A percentile compares a stretch with the other conserved stretches of the same genome.
These are phyloP conservation scores for Leptinotarsa rubiginosa DNA, from an alignment of 2,888 invertebrate species.

Conservation along the genomic window DNA sequence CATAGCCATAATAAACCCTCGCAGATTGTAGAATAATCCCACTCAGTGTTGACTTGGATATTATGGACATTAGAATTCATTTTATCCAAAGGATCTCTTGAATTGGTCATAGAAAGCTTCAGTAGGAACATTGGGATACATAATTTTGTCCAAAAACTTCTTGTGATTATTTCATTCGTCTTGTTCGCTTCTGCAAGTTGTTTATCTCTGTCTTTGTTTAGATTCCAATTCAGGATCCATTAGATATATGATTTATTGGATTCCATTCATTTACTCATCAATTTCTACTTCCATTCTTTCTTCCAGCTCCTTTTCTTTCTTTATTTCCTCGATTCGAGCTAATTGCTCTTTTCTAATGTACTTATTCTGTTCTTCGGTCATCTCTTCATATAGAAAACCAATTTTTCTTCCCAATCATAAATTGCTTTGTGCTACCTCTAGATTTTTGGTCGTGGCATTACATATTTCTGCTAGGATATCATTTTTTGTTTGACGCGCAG, in stretches of 20 bases:
- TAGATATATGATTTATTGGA: no score
- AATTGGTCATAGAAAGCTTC: slow-evolving; percentile 89
- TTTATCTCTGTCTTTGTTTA: slow-evolving; percentile 72
- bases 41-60: background rate
- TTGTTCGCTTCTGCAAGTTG: no score
- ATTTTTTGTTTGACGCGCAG: slow-evolving; percentile 73
- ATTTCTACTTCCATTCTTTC: slow-evolving; percentile 77
- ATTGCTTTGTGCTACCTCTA: slow-evolving; percentile 81
- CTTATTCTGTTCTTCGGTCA: slow-evolving; percentile 80
- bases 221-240: no score
- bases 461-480: slow-evolving; percentile 88
- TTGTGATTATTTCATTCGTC: slow-evolving; percentile 73
- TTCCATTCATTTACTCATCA: slow-evolving; percentile 77
- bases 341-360: slow-evolving; percentile 79
- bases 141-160: slow-evolving; percentile 79
- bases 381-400: slow-evolving; percentile 83
- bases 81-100: slow-evolving; percentile 85
- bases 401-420: slow-evolving; percentile 80
- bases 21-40: no score
- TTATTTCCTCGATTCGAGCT: slow-evolving; percentile 77
- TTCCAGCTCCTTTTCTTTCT: slow-evolving; percentile 76
- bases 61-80: slow-evolving; percentile 13
- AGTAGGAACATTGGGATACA: slow-evolving; percentile 82
- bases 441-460: slow-evolving; percentile 87
- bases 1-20: no score